Conservation (phyloP, 2,888 invertebrate genomes). For the Torymus auratus region DNA sequence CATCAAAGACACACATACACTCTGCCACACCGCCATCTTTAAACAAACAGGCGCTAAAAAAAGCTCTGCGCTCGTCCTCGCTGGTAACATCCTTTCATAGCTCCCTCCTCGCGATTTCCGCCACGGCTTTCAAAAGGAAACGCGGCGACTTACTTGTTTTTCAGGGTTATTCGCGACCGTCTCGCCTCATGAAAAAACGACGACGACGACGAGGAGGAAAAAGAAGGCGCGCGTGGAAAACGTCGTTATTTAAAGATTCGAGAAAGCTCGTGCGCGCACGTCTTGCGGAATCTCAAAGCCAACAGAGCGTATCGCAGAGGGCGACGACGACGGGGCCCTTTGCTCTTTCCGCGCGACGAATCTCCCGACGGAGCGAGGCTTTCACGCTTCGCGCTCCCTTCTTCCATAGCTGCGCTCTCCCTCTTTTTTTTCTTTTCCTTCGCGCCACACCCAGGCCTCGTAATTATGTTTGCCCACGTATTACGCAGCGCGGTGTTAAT, state of each 20-base stretch:
- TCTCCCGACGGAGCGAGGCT: neutral
- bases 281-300: constrained; percentile 43
- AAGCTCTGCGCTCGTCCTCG: neutral
- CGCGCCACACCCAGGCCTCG: neutral
- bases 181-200: no score
- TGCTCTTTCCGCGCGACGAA: constrained; percentile 28
- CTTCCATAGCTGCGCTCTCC: neutral
- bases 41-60: neutral
- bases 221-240: constrained; percentile 8
- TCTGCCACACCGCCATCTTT: no score
- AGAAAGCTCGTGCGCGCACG: constrained; percentile 15
- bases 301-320: constrained; percentile 37
- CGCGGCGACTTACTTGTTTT: no score
- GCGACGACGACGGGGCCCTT: constrained; percentile 5
- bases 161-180: no score
- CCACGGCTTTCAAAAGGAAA: no score
- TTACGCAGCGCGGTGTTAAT: constrained; percentile 40
- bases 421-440: constrained; percentile 1
- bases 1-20: no score
- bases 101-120: no score
- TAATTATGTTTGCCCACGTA: constrained; percentile 50
- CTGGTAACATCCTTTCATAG: no score
- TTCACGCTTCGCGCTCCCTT: neutral
- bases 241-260: constrained; percentile 51
- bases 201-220: no score